Percentiles rank a stretch among this genome's conserved stretches.
Conservation (phyloP, 2,888 invertebrate species). For the Bombylius discolor region DNA sequence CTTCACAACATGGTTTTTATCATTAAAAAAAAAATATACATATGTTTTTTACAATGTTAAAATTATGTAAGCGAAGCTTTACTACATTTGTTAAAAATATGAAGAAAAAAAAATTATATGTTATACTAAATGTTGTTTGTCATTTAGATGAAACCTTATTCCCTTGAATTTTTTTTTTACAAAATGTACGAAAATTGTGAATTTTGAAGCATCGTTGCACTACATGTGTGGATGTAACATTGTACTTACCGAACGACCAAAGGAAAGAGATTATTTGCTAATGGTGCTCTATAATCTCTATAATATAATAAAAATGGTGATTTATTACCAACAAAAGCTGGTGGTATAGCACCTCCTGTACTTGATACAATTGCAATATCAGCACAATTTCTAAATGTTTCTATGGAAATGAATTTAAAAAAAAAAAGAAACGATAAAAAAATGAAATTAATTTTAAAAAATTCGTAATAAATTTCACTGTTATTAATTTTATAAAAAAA, state of each 20-base stretch:
- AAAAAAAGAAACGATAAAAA: neutral
- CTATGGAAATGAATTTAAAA: slow-evolving; percentile 26
- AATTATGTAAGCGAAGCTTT: too few relatives aligned
- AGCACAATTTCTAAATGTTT: slow-evolving; percentile 84
- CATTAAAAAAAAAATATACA: too few relatives aligned
- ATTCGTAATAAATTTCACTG: neutral
- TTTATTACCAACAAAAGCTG: slow-evolving; percentile 51
- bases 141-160: too few relatives aligned
- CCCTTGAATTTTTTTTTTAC: too few relatives aligned
- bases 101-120: too few relatives aligned
- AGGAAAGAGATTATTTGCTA: slow-evolving; percentile 53
- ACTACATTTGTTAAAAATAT: too few relatives aligned
- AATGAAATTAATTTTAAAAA: neutral
- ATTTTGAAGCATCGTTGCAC: too few relatives aligned
- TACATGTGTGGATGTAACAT: too few relatives aligned
- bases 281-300: slow-evolving; percentile 50
- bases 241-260: slow-evolving; percentile 56
- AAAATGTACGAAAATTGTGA: too few relatives aligned
- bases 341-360: slow-evolving; percentile 59
- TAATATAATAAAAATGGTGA: slow-evolving; percentile 69
- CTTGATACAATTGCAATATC: slow-evolving; percentile 72
- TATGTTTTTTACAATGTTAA: too few relatives aligned
- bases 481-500: neutral
- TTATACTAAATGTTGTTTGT: too few relatives aligned
- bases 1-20: too few relatives aligned